Evolutionary conservation across 2,113 vertebrate genomes (phyloP), one percentile per base, ranked within the genome.

Genomic region (Circaetus gallicus): DNA sequence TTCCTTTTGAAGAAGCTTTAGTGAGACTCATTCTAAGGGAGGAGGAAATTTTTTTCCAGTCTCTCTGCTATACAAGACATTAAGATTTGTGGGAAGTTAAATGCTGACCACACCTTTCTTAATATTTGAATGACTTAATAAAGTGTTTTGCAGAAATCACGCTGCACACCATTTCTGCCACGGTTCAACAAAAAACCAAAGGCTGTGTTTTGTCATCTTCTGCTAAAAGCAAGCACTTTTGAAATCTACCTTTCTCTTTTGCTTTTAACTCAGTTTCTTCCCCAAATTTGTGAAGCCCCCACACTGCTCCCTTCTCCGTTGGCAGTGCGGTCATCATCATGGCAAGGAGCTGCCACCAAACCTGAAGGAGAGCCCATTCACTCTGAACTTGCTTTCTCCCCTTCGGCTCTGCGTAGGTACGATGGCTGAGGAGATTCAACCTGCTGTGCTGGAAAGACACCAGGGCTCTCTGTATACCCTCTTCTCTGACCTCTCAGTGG

Each of bases 391-490:
- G 42, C 50, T 89, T 59, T 76, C 32, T 67, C 14, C 29, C 21
- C 24, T 90, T 32, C 92, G 71, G 4, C 73, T 86, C 83, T 77
- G 56, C 53, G 3, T 67, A 99, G 99, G 99, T 38, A 99, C 99
- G 7, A 99, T 99, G 99, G 98, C 97, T 5, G 93, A 99, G 77
- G 99, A 99, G 91, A 97, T 93, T 19, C 97, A 96, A 24, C 98
- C 99, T 0, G 98, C 98, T 0, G 98, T 98, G 83, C 90, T 99
- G 89, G 99, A 99, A 82, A 97, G 97, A 16, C 97, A 38, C 72
- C 99, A 99, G 93, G 99, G 99, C 7, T 98, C 99, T 29, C 85
- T 99, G 45, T 99, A 98, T 58, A 97, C 97, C 0, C 98, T 99
- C 34, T 97, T 96, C 69, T 62, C 98, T 0, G 97, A 99, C 89